phyloP scores from a whole-genome alignment of 2,113 vertebrate species.

The Felis chaus region DNA sequence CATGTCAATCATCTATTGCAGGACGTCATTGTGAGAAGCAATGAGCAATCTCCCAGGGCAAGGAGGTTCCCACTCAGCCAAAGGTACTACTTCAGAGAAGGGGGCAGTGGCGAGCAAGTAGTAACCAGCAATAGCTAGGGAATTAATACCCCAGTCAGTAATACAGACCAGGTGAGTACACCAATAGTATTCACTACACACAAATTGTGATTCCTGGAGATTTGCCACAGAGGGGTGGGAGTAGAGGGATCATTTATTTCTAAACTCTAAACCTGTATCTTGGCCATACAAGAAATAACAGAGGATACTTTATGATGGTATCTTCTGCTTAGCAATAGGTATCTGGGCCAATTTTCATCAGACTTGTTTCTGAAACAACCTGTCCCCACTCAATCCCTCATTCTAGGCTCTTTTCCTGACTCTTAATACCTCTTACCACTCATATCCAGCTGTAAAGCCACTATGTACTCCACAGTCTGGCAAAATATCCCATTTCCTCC shows the following conservation, averaged over 20 bases:
- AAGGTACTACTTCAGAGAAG: not conserved
- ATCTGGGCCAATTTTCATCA: not conserved
- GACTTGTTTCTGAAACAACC: not conserved
- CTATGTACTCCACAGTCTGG: not conserved
- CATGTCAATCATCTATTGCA: not conserved
- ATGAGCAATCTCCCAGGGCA: not conserved
- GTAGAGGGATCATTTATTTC: not conserved
- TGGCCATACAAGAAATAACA: not conserved
- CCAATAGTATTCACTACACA: not conserved
- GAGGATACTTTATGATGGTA: not conserved
- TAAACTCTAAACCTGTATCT: not conserved
- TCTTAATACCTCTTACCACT: not conserved
- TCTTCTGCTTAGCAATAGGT: not conserved
- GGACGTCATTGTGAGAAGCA: not conserved
- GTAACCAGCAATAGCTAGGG: not conserved
- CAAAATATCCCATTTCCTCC: not conserved
- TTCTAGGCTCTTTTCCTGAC: not conserved
- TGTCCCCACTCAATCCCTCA: not conserved
- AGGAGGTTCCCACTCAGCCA: not conserved
- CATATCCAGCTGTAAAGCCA: not conserved
- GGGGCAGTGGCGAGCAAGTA: not conserved
- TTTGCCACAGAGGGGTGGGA: not conserved
- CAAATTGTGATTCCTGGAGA: not conserved
- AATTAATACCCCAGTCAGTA: not conserved
- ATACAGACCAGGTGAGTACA: not conserved